Conservation (phyloP, 1,140 invertebrate species). For the Drosophila miranda region DNA sequence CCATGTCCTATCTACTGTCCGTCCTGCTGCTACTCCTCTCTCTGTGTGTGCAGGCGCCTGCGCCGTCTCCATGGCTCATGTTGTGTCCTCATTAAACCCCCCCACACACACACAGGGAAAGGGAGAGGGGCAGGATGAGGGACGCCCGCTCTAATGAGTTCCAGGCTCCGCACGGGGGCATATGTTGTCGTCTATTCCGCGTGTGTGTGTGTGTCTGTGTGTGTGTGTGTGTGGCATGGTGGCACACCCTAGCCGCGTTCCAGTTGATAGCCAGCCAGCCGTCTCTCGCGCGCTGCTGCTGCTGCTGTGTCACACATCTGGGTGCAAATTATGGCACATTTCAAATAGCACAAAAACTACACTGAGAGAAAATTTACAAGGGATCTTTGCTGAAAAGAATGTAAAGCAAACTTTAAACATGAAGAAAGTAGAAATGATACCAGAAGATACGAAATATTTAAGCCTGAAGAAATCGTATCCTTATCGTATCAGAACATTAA, state of each 20-base stretch:
- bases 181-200: slow-evolving; percentile 64
- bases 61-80: slow-evolving; percentile 40
- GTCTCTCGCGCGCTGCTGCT: slow-evolving; percentile 36
- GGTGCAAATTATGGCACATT: slow-evolving; percentile 78
- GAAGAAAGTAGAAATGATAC: neutral
- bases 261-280: slow-evolving; percentile 51
- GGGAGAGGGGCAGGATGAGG: neutral
- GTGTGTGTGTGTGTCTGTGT: slow-evolving; percentile 6
- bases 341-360: slow-evolving; percentile 55
- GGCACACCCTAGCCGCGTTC: slow-evolving; percentile 49
- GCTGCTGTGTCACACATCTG: slow-evolving; percentile 75
- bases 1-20: slow-evolving; percentile 44
- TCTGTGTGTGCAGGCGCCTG: slow-evolving; percentile 41
- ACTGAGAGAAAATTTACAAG: slow-evolving; percentile 26
- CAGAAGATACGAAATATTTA: no score
- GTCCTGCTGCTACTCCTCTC: slow-evolving; percentile 16
- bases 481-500: no score
- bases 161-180: slow-evolving; percentile 54
- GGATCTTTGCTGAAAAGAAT: no score
- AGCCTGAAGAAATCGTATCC: no score
- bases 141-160: slow-evolving; percentile 71
- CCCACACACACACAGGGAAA: slow-evolving; percentile 22
- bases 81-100: slow-evolving; percentile 68
- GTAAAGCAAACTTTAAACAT: no score
- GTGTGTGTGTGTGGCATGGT: slow-evolving; percentile 27